phyloP scores from a whole-genome alignment of 2,888 invertebrate species.

The Lumbricus terrestris region DNA sequence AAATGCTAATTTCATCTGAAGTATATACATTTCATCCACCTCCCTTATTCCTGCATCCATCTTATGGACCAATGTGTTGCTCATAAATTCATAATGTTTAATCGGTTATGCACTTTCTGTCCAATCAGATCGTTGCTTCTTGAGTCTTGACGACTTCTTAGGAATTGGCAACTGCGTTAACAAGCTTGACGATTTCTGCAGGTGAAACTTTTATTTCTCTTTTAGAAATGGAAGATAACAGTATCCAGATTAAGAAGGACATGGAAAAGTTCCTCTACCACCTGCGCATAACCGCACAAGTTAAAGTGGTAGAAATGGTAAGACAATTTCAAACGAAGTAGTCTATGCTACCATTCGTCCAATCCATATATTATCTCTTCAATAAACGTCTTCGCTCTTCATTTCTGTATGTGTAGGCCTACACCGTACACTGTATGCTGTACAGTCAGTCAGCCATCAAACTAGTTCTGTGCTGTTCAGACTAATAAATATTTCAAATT shows the following conservation, averaged over 20 bases:
- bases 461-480: neutral
- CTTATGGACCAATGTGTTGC: neutral
- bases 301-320: conserved; percentile 99
- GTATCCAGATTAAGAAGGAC: conserved; percentile 99
- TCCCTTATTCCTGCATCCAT: neutral
- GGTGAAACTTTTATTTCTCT: neutral
- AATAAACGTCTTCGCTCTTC: neutral
- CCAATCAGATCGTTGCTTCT: too few species aligned
- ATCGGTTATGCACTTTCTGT: too few species aligned
- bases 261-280: conserved; percentile 96
- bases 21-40: too few species aligned
- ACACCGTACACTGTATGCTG: neutral
- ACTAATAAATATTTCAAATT: neutral
- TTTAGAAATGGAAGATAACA: conserved; percentile 92
- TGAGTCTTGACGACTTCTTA: too few species aligned
- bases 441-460: neutral
- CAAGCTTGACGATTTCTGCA: too few species aligned
- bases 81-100: too few species aligned
- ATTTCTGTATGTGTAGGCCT: too few species aligned
- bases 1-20: too few species aligned
- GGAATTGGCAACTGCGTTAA: too few species aligned
- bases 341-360: neutral
- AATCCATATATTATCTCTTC: too few species aligned
- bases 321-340: neutral
- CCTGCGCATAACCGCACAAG: conserved; percentile 87